Evolutionary conservation across 2,888 invertebrate species (phyloP).

Genomic region (Amiota mariae): DNA sequence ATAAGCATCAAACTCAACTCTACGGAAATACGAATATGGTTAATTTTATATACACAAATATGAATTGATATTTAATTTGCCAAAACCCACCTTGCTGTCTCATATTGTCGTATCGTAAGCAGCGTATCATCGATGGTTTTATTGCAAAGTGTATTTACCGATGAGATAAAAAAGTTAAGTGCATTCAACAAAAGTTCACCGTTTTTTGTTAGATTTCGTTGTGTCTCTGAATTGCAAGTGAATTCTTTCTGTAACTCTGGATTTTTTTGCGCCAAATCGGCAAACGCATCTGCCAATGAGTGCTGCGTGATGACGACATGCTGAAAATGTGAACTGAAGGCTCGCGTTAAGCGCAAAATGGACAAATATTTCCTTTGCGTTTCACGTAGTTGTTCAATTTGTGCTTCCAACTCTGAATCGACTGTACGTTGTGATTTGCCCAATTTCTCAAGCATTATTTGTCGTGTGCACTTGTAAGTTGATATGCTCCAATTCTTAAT

Average conservation of each 20-base stretch:
- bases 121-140: slow-evolving; percentile 97
- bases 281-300: slow-evolving; percentile 93
- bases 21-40: slow-evolving; percentile 61
- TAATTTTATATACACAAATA: background rate
- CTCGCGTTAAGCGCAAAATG: slow-evolving; percentile 83
- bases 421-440: slow-evolving; percentile 94
- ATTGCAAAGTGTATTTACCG: slow-evolving; percentile 95
- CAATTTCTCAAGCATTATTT: slow-evolving; percentile 95
- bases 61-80: background rate
- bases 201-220: slow-evolving; percentile 92
- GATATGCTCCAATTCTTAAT: slow-evolving; percentile 98
- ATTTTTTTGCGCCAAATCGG: slow-evolving; percentile 95
- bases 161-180: slow-evolving; percentile 96
- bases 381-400: slow-evolving; percentile 93
- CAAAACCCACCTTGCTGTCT: slow-evolving; percentile 76
- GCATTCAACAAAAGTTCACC: slow-evolving; percentile 94
- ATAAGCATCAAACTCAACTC: slow-evolving; percentile 98
- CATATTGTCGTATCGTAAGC: slow-evolving; percentile 79
- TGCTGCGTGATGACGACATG: slow-evolving; percentile 91
- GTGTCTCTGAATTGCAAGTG: slow-evolving; percentile 95
- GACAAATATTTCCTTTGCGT: slow-evolving; percentile 94
- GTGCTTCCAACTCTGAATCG: slow-evolving; percentile 93
- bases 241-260: slow-evolving; percentile 96
- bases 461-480: slow-evolving; percentile 98
- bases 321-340: slow-evolving; percentile 90